Base-by-base conservation (phyloP, 2,888 invertebrate genomes). In the Nysson spinosus region DNA sequence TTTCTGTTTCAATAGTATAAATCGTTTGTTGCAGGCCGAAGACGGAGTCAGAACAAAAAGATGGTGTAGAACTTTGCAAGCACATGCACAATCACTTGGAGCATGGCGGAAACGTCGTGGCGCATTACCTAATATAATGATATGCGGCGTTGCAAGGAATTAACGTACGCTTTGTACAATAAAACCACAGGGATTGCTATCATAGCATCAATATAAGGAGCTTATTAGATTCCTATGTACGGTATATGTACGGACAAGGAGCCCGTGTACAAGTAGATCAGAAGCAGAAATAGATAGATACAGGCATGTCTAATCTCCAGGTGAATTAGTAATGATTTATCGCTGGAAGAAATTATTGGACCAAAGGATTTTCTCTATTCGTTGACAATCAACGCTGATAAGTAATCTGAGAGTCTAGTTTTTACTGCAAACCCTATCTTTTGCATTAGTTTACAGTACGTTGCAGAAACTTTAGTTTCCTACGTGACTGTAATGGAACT, bases 51-150 rank as follows among this genome's bases (percentile, higher is more conserved):
- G 95, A 75, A 97, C 97, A 0, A 93, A 93, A 75, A 92, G 93
- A 22, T 98, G 98, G 97, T 95, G 96, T 87, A 92, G 94, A 14
- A 95, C 95, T 80, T 88, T 98, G 50, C 96, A 97, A 85, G 95
- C 94, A 83, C 96, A 97, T 86, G 95, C 96, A 17, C 95, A 96
- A 85, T 95, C 96, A 58, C 93, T 97, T 75, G 97, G 97, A 60
- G 92, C 95, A 4, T 98, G 98, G 98, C 91, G 97, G 49, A 93
- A 94, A 85, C 90, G 97, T 69, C 91, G 98, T 28, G 96, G 96
- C 83, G 98, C 97, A 4, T 89, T 98, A 79, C 96, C 97, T n/a
- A 97, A 98, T 85, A 97, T 98, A 76, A 97, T 98, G 96, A 96
- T 97, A 83, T 96, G 95, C 85, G 95, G 95, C 47, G 85, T 87